Percentiles rank a stretch among this genome's conserved stretches.
These are phyloP conservation scores for Caenorhabditis japonica DNA, from an alignment of 2,888 invertebrate genomes.

Conservation along the genomic window DNA sequence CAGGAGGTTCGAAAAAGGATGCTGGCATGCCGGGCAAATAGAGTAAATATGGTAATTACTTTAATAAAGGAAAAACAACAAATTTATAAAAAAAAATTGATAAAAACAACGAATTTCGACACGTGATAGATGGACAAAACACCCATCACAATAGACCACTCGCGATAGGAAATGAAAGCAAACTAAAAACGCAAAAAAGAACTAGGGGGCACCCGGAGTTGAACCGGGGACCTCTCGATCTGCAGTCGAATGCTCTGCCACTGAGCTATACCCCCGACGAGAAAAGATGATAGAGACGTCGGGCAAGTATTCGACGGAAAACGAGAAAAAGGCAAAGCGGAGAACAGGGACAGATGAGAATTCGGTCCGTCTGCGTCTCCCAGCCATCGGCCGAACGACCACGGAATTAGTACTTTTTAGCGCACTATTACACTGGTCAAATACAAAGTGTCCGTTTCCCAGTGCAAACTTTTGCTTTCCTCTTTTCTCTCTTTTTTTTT, in stretches of 20 bases:
- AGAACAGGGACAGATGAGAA: neutral
- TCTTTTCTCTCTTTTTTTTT: neutral
- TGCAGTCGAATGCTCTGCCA: slow-evolving; percentile 77
- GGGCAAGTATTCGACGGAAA: slow-evolving; percentile 5
- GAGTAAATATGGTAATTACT: too few species aligned
- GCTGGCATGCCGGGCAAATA: too few species aligned
- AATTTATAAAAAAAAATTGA: too few species aligned
- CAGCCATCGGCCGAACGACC: slow-evolving; percentile 8
- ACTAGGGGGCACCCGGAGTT: slow-evolving; percentile 71
- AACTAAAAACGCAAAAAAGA: slow-evolving; percentile 27
- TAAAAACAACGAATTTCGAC: too few species aligned
- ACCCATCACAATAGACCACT: too few species aligned
- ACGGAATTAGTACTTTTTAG: slow-evolving; percentile 32
- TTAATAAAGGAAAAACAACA: too few species aligned
- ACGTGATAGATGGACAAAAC: too few species aligned
- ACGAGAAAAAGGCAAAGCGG: neutral
- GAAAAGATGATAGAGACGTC: neutral
- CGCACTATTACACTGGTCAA: slow-evolving; percentile 52
- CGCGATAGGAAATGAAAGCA: neutral
- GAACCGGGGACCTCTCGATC: slow-evolving; percentile 76
- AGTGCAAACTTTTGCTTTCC: slow-evolving; percentile 28
- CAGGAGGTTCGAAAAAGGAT: too few species aligned
- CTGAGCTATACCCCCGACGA: slow-evolving; percentile 73
- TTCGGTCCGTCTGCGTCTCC: slow-evolving; percentile 10
- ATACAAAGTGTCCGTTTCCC: slow-evolving; percentile 49